These are phyloP conservation scores for Ceratothoa steindachneri DNA, from an alignment of 2,888 invertebrate genomes.

Conservation along the genomic window DNA sequence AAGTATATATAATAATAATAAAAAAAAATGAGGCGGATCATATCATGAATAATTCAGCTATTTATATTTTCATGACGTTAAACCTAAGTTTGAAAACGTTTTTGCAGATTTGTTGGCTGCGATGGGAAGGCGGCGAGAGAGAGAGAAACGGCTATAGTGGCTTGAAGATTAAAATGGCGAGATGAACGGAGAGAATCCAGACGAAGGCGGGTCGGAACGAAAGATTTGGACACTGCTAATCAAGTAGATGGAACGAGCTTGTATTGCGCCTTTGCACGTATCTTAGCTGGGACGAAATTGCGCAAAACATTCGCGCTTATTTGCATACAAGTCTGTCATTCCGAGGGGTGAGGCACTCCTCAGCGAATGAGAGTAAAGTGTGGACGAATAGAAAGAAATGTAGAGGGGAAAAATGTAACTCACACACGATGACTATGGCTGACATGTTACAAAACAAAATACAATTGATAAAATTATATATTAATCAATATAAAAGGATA, in stretches of 20 bases:
- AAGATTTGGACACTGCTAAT: conserved; percentile 10
- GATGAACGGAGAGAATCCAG: background rate
- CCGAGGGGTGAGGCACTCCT: background rate
- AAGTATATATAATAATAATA: background rate
- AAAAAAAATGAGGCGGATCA: conserved; percentile 2
- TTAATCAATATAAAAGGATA: background rate
- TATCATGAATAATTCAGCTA: conserved; percentile 6
- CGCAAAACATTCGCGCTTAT: conserved; percentile 6
- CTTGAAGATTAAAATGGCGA: conserved; percentile 9
- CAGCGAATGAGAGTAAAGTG: background rate
- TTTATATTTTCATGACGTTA: conserved; percentile 11
- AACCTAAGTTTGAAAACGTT: background rate
- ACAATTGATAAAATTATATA: background rate
- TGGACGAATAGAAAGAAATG: background rate
- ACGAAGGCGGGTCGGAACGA: background rate
- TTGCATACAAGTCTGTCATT: conserved; percentile 12
- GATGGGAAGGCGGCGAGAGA: too few species aligned
- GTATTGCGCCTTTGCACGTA: conserved; percentile 1
- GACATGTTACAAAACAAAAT: background rate
- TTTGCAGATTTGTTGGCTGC: background rate
- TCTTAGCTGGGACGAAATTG: background rate
- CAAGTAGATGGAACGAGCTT: conserved; percentile 7
- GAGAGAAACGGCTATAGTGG: background rate
- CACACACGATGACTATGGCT: too few species aligned
- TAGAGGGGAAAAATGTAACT: background rate